A percentile compares a stretch with the other conserved stretches of the same genome.
Evolutionary conservation across 2,797 vertebrate species (phyloP).

Genomic region (Sebastes variabilis): DNA sequence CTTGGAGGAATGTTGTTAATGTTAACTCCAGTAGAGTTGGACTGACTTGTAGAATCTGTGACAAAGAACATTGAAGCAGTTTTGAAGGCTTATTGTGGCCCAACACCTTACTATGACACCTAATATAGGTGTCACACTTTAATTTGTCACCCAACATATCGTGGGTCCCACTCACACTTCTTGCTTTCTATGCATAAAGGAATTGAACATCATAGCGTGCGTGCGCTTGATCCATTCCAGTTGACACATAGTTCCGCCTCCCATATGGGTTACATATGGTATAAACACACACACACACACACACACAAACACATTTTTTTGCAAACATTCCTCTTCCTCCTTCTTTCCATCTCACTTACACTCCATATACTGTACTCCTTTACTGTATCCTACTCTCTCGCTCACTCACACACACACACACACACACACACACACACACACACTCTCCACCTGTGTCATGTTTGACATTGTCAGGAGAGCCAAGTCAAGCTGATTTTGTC

Average conservation of each 20-base stretch:
- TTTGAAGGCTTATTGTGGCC: background rate
- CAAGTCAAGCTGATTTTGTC: slow-evolving; percentile 27
- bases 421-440: background rate
- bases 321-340: background rate
- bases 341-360: background rate
- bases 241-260: background rate
- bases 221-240: background rate
- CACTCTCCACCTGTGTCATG: slow-evolving; percentile 30
- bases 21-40: no score
- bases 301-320: background rate
- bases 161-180: background rate
- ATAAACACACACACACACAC: background rate
- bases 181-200: background rate
- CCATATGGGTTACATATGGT: slow-evolving; percentile 13
- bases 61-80: background rate
- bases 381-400: background rate
- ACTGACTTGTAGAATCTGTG: no score
- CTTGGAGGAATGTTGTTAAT: no score
- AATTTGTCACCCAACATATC: background rate
- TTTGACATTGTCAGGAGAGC: slow-evolving; percentile 36
- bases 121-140: background rate
- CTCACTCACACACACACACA: background rate
- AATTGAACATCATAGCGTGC: background rate
- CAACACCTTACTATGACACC: background rate
- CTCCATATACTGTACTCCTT: background rate